Percentiles rank a stretch among this genome's conserved stretches.
Evolutionary conservation across 2,113 vertebrate genomes (phyloP).

Genomic region (Spilogale gracilis): DNA sequence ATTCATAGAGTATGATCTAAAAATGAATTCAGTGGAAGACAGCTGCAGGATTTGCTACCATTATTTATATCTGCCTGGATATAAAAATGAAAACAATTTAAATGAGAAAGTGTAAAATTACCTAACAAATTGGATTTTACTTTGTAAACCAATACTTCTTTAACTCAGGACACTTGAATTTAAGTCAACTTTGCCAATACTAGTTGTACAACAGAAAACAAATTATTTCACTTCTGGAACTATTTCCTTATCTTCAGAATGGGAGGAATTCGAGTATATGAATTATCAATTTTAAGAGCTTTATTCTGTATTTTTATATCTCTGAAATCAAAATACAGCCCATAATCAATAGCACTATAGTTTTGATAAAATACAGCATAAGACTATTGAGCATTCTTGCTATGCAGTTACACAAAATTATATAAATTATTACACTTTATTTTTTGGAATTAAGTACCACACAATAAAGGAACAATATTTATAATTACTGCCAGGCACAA

Average conservation of each 20-base stretch:
- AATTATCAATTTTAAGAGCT: conserved; percentile 35
- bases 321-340: conserved; percentile 1
- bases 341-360: background rate
- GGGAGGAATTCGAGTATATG: background rate
- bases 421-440: background rate
- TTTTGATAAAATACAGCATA: conserved; percentile 6
- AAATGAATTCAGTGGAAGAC: conserved; percentile 14
- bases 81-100: conserved; percentile 54
- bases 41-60: conserved; percentile 18
- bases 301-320: background rate
- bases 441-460: background rate
- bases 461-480: background rate
- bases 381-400: background rate
- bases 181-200: background rate
- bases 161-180: conserved; percentile 7
- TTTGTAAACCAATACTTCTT: conserved; percentile 25
- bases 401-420: conserved; percentile 42
- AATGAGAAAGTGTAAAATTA: conserved; percentile 36
- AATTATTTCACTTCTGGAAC: conserved; percentile 42
- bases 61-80: conserved; percentile 30
- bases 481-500: background rate
- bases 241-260: conserved; percentile 33
- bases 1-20: conserved; percentile 21
- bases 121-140: background rate
- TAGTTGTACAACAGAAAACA: background rate